Evolutionary conservation across 2,888 invertebrate genomes (phyloP), one percentile per base, ranked within the genome.

Genomic region (Synergus laeviventris): DNA sequence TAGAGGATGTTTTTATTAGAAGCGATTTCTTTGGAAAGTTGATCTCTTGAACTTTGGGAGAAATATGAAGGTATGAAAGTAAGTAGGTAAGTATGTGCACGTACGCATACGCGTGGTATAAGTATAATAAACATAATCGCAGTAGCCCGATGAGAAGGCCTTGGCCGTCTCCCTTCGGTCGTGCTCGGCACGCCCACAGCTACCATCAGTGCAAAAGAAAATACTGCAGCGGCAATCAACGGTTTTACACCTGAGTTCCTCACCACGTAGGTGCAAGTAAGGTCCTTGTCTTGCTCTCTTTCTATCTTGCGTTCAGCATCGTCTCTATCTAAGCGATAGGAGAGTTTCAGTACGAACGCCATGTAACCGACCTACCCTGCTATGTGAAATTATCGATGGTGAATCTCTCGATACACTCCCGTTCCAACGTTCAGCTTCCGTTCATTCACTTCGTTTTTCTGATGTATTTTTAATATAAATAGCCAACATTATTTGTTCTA

Each of bases 131-230:
- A 88, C 88, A 87, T 88, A 87, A 88, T 88, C 87, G 84, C 87
- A 84, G 88, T 87, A 88, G 88, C 89, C 78, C 84, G 86, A 87
- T 84, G 86, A 86, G 86, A 84, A 87, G 88, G 87, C 87, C 88
- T 89, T 89, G 88, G 89, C 84, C 85, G 87, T 87, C 88, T 89
- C 86, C 88, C 88, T 87, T 86, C 87, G 86, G 87, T 88, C 87
- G 87, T 88, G 88, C 86, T 85, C 81, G 89, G 87, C 88, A 89
- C 89, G 89, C 89, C 89, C 88, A 89, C 88, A 84, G 89, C 89
- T 89, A 87, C 89, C 86, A 86, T 85, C 86, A 84, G 84, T 83
- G 82, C 85, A 84, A 86, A 86, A 87, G 87, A 89, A 87, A 87
- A 87, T 87, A 86, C 86, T 87, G 84, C 85, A 84, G 82, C 86